Evolutionary conservation across 2,113 vertebrate genomes (phyloP).

Genomic region (Pampusana beccarii): DNA sequence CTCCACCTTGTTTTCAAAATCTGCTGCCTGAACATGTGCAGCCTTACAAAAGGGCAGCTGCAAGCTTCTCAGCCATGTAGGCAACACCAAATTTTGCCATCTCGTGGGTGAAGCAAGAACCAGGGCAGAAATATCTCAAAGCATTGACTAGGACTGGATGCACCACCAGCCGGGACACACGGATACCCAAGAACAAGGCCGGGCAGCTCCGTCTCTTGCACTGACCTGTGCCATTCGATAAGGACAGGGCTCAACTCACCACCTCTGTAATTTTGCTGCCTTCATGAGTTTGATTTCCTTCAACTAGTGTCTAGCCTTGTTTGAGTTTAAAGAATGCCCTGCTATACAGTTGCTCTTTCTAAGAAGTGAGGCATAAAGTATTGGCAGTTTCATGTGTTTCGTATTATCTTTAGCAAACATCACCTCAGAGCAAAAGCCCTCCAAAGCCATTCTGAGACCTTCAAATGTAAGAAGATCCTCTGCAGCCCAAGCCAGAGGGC

Average conservation of each 20-base stretch:
- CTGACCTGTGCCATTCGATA: neutral
- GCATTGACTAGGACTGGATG: neutral
- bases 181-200: neutral
- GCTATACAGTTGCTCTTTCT: neutral
- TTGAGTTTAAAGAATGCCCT: neutral
- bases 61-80: neutral
- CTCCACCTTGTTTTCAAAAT: neutral
- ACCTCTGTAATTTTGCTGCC: neutral
- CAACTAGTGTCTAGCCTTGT: neutral
- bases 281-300: neutral
- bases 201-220: rapidly evolving
- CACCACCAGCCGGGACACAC: neutral
- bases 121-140: neutral
- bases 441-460: neutral
- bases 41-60: neutral
- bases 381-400: neutral
- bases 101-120: neutral
- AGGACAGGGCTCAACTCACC: neutral
- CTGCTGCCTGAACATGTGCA: neutral
- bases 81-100: neutral
- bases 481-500: neutral
- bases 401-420: neutral
- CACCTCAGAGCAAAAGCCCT: neutral
- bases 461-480: neutral
- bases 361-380: neutral